phyloP scores from a whole-genome alignment of 2,888 invertebrate species.

The Poecilobothrus nobilitatus region DNA sequence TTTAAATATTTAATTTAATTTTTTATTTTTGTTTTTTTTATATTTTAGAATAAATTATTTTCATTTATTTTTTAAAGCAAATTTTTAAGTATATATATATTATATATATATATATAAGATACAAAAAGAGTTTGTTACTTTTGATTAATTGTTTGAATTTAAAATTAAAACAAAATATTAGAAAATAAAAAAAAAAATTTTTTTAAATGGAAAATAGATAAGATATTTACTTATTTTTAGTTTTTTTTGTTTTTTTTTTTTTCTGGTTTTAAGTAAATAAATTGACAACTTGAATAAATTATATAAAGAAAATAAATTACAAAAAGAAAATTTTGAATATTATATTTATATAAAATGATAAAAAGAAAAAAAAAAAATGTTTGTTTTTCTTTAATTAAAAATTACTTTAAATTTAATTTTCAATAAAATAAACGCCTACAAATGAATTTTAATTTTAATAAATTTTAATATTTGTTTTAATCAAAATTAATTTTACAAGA shows the following conservation, averaged over 20 bases:
- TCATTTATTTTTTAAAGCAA: neutral
- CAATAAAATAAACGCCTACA: no score
- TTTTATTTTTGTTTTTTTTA: neutral
- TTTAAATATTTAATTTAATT: slow-evolving; percentile 1
- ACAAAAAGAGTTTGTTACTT: neutral
- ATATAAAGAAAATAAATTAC: neutral
- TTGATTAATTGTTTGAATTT: slow-evolving; percentile 6
- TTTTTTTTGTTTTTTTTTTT: neutral
- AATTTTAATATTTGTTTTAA: no score
- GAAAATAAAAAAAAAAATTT: no score
- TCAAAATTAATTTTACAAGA: no score
- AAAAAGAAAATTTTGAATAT: neutral
- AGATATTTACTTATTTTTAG: neutral
- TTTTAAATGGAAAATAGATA: neutral
- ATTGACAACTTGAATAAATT: neutral
- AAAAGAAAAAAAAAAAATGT: neutral
- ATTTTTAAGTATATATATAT: neutral
- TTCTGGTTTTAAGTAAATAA: neutral
- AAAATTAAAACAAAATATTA: neutral
- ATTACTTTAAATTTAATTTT: no score
- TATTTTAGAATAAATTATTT: slow-evolving; percentile 2
- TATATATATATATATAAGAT: no score
- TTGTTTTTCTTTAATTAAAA: no score
- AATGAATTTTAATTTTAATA: no score
- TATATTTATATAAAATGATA: neutral